Evolutionary conservation across 2,797 vertebrate species (phyloP), one percentile per base, ranked within the genome.

Genomic region (Cossypha niveicapilla): DNA sequence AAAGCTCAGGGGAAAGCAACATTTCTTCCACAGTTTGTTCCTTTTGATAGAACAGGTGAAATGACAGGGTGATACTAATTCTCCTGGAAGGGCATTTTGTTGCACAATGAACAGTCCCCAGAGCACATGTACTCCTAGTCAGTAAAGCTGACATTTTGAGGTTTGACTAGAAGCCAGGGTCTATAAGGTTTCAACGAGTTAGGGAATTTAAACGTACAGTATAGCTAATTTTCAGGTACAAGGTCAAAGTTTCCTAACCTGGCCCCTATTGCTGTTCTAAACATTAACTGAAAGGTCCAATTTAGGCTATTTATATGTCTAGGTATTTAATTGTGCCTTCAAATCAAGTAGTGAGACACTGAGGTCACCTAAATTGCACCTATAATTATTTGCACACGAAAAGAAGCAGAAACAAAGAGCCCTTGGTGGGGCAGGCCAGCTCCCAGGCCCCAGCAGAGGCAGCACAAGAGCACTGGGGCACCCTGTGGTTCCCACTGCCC

Each of bases 241-340:
- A 82, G 65, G 81, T 80, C 81, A 35, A 79, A 85, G 62, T 80
- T 89, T 74, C 65, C 34, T 86, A 78, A 82, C 65, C 67, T 54
- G 37, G 44, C 27, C 61, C 35, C 39, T 51, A 18, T 10, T 92
- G 32, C 68, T 93, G 18, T 60, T 91, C 63, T 76, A 65, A 67
- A 35, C 32, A 54, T 65, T 93, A 87, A 85, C 30, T 67, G 61
- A 79, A 85, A 78, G 58, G 39, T 62, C 45, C 78, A 89, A 58
- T 95, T 96, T 85, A 74, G 54, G 15, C 32, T 85, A 77, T 86
- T 96, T 77, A 92, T 71, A 61, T 12, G 57, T 62, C 86, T 80
- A 74, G 21, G 15, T 76, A 83, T 47, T 79, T 92, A 93, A 95
- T 23, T 61, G 54, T 68, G n/a, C 47, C 39, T 94, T 94, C 77